phyloP scores from a whole-genome alignment of 1,140 invertebrate genomes.

The Drosophila insularis region DNA sequence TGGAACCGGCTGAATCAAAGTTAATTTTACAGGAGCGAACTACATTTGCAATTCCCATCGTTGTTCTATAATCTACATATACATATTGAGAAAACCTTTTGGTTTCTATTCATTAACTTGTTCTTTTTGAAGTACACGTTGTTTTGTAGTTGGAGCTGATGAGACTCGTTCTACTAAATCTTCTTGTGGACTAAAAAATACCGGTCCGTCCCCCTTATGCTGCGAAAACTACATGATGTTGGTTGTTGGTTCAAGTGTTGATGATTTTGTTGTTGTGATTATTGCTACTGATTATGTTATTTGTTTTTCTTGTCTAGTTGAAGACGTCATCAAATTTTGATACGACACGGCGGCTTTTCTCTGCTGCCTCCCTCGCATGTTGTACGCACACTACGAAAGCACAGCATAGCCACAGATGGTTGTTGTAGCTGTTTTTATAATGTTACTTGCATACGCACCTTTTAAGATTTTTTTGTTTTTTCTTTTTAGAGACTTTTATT shows the following conservation, averaged over 20 bases:
- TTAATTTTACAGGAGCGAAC: too few relatives aligned
- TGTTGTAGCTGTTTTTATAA: conserved; percentile 42
- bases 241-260: conserved; percentile 9
- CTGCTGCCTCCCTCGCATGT: conserved; percentile 53
- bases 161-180: neutral
- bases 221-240: neutral
- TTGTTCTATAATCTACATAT: too few relatives aligned
- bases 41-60: too few relatives aligned
- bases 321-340: conserved; percentile 71
- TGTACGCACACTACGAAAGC: conserved; percentile 4
- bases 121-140: neutral
- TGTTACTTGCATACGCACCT: conserved; percentile 66
- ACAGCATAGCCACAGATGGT: conserved; percentile 32
- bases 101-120: neutral
- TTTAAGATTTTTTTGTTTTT: conserved; percentile 47
- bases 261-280: conserved; percentile 35
- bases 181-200: conserved; percentile 33
- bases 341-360: conserved; percentile 64
- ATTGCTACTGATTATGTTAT: conserved; percentile 26
- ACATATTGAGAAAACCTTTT: neutral
- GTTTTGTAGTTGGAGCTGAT: neutral
- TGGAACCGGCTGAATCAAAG: too few relatives aligned
- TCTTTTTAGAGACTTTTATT: conserved; percentile 49
- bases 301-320: conserved; percentile 56
- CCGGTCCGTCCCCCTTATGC: conserved; percentile 47